Evolutionary conservation across 2,888 invertebrate genomes (phyloP).

Genomic region (Amphipoea oculea): DNA sequence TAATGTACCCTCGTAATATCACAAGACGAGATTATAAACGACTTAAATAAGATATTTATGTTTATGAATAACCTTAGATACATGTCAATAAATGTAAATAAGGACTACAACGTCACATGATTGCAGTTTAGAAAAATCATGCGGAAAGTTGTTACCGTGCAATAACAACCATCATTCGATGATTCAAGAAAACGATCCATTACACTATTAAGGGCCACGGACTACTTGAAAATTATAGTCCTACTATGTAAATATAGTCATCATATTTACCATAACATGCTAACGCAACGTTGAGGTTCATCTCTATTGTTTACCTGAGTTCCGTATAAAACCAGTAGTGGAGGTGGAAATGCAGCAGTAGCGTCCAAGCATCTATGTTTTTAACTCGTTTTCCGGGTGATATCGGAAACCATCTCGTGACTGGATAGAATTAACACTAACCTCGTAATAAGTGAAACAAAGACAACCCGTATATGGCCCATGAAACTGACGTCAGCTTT

Average conservation of each 20-base stretch:
- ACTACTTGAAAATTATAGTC: slow-evolving; percentile 62
- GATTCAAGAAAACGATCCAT: slow-evolving; percentile 61
- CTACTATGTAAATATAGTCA: slow-evolving; percentile 69
- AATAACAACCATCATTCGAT: slow-evolving; percentile 32
- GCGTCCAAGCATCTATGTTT: slow-evolving; percentile 65
- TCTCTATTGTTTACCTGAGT: slow-evolving; percentile 79
- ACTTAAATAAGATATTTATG: slow-evolving; percentile 13
- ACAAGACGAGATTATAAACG: slow-evolving; percentile 47
- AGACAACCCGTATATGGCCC: slow-evolving; percentile 69
- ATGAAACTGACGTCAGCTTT: slow-evolving; percentile 62
- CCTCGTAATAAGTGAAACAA: slow-evolving; percentile 76
- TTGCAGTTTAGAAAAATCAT: slow-evolving; percentile 33
- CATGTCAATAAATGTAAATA: slow-evolving; percentile 38
- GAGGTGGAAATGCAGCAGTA: slow-evolving; percentile 74
- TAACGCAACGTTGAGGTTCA: slow-evolving; percentile 62
- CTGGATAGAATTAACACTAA: slow-evolving; percentile 69
- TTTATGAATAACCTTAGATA: slow-evolving; percentile 17
- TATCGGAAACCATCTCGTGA: slow-evolving; percentile 67
- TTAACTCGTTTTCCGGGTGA: slow-evolving; percentile 67
- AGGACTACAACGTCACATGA: slow-evolving; percentile 35
- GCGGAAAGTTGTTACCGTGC: slow-evolving; percentile 22
- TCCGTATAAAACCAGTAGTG: slow-evolving; percentile 75
- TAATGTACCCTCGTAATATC: slow-evolving; percentile 57
- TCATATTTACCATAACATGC: slow-evolving; percentile 69
- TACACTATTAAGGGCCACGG: slow-evolving; percentile 57